phyloP scores from a whole-genome alignment of 2,888 invertebrate species.

The Beris chalybata region DNA sequence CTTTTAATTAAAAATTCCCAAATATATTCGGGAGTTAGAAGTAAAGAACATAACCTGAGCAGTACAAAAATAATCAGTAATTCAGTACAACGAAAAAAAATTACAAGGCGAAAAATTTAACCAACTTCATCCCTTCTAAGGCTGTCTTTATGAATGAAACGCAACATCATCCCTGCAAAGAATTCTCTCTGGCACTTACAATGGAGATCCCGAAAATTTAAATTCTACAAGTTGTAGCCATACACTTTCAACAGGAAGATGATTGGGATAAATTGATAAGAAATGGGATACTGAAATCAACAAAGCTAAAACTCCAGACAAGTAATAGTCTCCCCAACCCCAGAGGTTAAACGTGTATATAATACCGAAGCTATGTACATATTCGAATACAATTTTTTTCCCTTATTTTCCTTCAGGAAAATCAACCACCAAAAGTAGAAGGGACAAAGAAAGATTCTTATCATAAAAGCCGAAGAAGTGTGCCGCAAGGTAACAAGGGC shows the following conservation, averaged over 20 bases:
- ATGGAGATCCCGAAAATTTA: neutral
- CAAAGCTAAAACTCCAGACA: conserved; percentile 19
- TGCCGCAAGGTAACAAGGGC: conserved; percentile 8
- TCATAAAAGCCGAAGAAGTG: conserved; percentile 8
- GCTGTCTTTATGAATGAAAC: neutral
- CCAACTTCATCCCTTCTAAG: too few species aligned
- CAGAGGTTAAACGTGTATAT: too few species aligned
- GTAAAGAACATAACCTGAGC: too few species aligned
- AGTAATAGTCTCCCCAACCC: conserved; percentile 5
- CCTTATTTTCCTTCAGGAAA: too few species aligned
- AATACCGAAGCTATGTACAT: too few species aligned
- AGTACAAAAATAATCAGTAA: too few species aligned
- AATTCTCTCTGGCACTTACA: neutral
- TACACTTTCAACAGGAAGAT: neutral
- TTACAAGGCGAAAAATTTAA: too few species aligned
- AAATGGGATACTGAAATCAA: conserved; percentile 12
- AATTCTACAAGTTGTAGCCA: conserved; percentile 22
- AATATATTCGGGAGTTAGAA: too few species aligned
- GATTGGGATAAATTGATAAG: neutral
- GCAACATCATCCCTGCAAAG: neutral
- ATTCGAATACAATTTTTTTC: too few species aligned
- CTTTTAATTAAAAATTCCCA: too few species aligned
- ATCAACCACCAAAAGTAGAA: neutral
- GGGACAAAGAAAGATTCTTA: conserved; percentile 4
- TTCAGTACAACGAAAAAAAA: too few species aligned